Conservation (phyloP, 2,113 vertebrate genomes). For the Genyomyrus donnyi region DNA sequence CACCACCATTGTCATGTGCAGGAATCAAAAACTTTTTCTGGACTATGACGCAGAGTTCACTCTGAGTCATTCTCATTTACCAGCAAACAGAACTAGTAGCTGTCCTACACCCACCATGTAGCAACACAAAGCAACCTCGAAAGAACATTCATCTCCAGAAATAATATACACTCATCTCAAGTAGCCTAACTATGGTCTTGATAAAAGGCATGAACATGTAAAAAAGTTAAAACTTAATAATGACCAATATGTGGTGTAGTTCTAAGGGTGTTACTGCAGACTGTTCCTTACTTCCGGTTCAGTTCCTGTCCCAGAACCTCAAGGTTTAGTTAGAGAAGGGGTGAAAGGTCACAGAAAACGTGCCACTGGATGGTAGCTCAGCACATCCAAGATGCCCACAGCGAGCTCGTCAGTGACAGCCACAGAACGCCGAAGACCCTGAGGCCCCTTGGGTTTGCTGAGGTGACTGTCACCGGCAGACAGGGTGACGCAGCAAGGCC, state of each 20-base stretch:
- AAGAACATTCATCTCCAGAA: neutral
- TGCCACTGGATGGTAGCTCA: neutral
- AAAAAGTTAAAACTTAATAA: neutral
- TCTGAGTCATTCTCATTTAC: neutral
- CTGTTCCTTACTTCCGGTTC: neutral
- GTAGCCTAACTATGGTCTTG: neutral
- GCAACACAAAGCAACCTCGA: neutral
- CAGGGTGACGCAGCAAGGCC: neutral
- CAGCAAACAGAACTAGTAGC: neutral
- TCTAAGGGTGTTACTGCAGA: neutral
- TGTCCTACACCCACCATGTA: neutral
- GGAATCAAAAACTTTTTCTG: neutral
- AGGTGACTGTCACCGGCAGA: neutral
- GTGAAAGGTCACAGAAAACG: neutral
- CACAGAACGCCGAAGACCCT: neutral
- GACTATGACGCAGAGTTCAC: neutral
- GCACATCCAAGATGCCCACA: neutral
- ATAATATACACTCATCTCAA: neutral
- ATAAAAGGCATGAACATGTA: neutral
- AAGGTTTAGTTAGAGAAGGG: neutral
- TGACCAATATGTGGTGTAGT: neutral
- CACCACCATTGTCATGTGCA: neutral
- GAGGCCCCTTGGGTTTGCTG: neutral
- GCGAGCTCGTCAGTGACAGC: neutral
- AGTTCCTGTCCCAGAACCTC: neutral